A percentile compares a stretch with the other conserved stretches of the same genome.
These are phyloP conservation scores for Megaptera novaeangliae DNA, from an alignment of 2,113 vertebrate species.

Conservation along the genomic window DNA sequence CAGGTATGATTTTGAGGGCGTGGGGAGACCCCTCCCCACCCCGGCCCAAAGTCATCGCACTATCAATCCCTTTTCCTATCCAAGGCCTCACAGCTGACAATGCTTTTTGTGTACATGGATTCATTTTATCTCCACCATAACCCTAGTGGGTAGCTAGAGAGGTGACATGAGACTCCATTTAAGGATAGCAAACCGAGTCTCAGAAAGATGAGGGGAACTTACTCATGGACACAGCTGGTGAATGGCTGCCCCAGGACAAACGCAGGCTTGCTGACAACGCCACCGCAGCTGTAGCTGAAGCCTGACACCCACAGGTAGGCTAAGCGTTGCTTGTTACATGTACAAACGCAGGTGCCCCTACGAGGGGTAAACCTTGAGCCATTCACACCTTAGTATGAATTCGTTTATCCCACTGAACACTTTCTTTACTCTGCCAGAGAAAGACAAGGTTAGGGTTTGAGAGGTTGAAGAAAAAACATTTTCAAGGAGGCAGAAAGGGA, in stretches of 20 bases:
- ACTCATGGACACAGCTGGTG: neutral
- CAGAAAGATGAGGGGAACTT: neutral
- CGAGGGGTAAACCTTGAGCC: neutral
- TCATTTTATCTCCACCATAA: neutral
- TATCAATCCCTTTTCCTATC: neutral
- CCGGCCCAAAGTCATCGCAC: neutral
- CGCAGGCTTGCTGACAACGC: fast-evolving
- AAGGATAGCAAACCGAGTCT: neutral
- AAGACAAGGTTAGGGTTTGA: neutral
- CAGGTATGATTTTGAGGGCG: neutral
- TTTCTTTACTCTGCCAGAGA: neutral
- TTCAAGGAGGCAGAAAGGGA: neutral
- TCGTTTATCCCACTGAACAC: neutral
- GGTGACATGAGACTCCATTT: neutral
- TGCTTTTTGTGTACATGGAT: neutral
- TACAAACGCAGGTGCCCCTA: neutral
- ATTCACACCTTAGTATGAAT: neutral
- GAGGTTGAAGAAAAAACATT: neutral
- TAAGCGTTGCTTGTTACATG: neutral
- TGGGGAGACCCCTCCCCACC: neutral
- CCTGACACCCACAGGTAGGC: neutral
- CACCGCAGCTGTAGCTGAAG: fast-evolving
- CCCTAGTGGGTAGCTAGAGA: neutral
- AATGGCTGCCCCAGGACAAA: fast-evolving
- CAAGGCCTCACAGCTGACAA: neutral